Percentiles rank a stretch among this genome's conserved stretches.
Conservation (phyloP, 2,888 invertebrate species). For the Caenorhabditis plicata region DNA sequence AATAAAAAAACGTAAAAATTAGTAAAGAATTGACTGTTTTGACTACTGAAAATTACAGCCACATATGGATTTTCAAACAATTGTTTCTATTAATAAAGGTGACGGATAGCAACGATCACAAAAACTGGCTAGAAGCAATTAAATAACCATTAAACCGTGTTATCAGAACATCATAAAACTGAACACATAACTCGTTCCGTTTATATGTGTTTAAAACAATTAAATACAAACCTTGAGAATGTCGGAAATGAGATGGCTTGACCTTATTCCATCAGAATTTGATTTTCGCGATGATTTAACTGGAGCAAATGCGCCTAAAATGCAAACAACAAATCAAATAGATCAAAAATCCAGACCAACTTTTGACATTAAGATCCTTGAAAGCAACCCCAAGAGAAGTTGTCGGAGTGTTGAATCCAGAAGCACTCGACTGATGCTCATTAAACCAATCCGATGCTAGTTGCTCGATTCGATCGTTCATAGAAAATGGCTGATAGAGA, state of each 20-base stretch:
- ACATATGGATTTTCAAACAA: no score
- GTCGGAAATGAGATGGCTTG: slow-evolving; percentile 12
- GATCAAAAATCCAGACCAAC: slow-evolving; percentile 6
- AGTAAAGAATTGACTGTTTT: no score
- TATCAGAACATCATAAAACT: no score
- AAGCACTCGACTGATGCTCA: slow-evolving; percentile 16
- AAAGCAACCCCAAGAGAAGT: slow-evolving; percentile 47
- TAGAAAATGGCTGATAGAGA: slow-evolving; percentile 25
- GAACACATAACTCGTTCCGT: no score
- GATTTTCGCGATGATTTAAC: slow-evolving; percentile 4
- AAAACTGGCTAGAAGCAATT: no score
- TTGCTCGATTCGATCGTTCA: slow-evolving; percentile 32
- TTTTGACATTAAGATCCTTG: slow-evolving; percentile 42
- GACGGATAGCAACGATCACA: no score
- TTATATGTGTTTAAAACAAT: no score
- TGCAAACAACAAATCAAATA: neutral
- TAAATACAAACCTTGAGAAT: no score
- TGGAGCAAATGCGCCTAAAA: slow-evolving; percentile 33
- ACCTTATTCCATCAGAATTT: neutral
- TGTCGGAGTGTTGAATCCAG: slow-evolving; percentile 51
- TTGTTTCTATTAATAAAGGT: no score
- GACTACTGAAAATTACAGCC: no score
- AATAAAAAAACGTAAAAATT: no score
- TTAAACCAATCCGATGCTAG: neutral
- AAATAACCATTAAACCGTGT: no score